phyloP scores from a whole-genome alignment of 1,140 invertebrate species.

The Cotesia typhae region DNA sequence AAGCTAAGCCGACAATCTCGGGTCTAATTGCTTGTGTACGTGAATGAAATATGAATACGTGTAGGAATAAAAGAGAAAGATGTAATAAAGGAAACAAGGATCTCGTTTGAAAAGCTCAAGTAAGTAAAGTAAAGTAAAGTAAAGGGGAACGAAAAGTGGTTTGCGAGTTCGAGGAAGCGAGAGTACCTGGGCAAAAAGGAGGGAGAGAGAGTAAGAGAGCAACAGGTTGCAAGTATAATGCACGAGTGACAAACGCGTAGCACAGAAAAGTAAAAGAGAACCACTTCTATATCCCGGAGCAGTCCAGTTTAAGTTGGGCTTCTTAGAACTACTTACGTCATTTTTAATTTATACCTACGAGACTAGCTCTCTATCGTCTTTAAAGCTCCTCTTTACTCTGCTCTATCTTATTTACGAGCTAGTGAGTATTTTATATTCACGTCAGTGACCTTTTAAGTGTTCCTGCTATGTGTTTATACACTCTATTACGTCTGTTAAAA shows the following conservation, averaged over 20 bases:
- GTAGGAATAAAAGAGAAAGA: too few species aligned
- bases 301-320: constrained; percentile 43
- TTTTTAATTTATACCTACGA: constrained; percentile 5
- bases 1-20: neutral
- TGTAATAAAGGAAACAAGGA: constrained; percentile 34
- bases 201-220: constrained; percentile 56
- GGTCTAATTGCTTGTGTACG: constrained; percentile 14
- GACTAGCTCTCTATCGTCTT: neutral
- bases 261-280: neutral
- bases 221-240: constrained; percentile 65
- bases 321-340: constrained; percentile 29
- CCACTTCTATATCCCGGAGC: constrained; percentile 46
- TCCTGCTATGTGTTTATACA: too few species aligned
- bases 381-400: neutral
- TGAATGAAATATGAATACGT: too few species aligned
- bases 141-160: constrained; percentile 31
- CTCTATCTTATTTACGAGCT: too few species aligned
- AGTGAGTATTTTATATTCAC: too few species aligned
- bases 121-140: neutral
- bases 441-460: too few species aligned
- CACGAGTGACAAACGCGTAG: constrained; percentile 54
- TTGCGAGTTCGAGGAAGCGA: constrained; percentile 21
- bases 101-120: constrained; percentile 34
- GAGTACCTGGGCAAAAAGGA: constrained; percentile 29
- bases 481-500: too few species aligned